These are phyloP conservation scores for Leuciscus waleckii DNA, from an alignment of 2,797 vertebrate species.

Conservation along the genomic window DNA sequence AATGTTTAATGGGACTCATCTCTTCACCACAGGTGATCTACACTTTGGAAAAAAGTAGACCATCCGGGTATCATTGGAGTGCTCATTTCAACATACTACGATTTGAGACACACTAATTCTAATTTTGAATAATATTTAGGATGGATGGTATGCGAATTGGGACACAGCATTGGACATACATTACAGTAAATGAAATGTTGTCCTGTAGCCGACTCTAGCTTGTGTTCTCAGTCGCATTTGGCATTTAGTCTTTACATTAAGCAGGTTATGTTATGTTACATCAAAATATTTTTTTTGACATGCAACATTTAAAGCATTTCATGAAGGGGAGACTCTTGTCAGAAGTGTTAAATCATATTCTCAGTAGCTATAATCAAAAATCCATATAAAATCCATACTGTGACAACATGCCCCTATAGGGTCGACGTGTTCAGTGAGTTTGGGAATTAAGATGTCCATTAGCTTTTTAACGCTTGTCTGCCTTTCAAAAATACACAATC, in stretches of 20 bases:
- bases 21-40: too few species aligned
- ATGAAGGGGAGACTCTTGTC: neutral
- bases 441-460: neutral
- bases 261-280: neutral
- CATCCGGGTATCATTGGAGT: too few species aligned
- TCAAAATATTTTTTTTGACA: neutral
- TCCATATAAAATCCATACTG: too few species aligned
- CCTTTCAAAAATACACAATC: neutral
- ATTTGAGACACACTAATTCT: too few species aligned
- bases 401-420: neutral
- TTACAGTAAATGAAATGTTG: fast-evolving
- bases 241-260: too few species aligned
- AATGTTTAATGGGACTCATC: too few species aligned
- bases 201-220: neutral
- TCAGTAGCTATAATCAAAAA: neutral
- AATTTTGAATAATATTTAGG: too few species aligned
- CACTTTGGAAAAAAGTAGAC: too few species aligned
- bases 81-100: too few species aligned
- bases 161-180: too few species aligned
- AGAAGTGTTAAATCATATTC: neutral
- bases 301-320: neutral
- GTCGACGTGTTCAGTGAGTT: neutral
- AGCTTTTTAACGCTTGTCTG: neutral
- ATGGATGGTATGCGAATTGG: too few species aligned
- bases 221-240: neutral